A percentile compares a stretch with the other conserved stretches of the same genome.
Evolutionary conservation across 2,888 invertebrate species (phyloP).

Genomic region (Idaea biselata): DNA sequence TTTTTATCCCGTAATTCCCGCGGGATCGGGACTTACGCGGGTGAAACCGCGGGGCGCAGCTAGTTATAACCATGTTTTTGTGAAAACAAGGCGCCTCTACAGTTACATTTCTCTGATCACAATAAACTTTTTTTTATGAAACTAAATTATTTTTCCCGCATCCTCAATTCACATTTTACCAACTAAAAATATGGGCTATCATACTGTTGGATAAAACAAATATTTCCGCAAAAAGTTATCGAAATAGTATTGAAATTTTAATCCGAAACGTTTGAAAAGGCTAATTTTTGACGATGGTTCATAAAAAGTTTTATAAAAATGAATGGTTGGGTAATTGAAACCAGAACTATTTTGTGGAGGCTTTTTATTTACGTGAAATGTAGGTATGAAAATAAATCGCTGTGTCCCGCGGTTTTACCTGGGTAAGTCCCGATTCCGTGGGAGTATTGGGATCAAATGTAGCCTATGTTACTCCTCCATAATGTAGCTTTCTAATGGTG

Average conservation of each 20-base stretch:
- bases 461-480: too few species aligned
- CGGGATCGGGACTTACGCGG: too few species aligned
- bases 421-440: too few species aligned
- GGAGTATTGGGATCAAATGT: too few species aligned
- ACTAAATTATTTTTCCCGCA: neutral
- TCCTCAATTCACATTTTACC: neutral
- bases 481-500: too few species aligned
- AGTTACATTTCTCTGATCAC: too few species aligned
- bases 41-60: too few species aligned
- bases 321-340: neutral
- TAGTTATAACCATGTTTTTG: too few species aligned
- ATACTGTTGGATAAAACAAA: neutral
- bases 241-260: neutral
- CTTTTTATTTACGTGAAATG: neutral
- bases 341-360: neutral
- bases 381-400: neutral
- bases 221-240: neutral
- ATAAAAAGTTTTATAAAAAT: neutral
- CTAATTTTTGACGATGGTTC: neutral
- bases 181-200: neutral
- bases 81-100: too few species aligned
- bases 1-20: too few species aligned
- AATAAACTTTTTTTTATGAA: too few species aligned
- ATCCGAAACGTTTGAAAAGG: neutral
- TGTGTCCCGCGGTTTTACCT: too few species aligned